Conservation (phyloP, 2,113 vertebrate species). For the Xyliphius kryptos region DNA sequence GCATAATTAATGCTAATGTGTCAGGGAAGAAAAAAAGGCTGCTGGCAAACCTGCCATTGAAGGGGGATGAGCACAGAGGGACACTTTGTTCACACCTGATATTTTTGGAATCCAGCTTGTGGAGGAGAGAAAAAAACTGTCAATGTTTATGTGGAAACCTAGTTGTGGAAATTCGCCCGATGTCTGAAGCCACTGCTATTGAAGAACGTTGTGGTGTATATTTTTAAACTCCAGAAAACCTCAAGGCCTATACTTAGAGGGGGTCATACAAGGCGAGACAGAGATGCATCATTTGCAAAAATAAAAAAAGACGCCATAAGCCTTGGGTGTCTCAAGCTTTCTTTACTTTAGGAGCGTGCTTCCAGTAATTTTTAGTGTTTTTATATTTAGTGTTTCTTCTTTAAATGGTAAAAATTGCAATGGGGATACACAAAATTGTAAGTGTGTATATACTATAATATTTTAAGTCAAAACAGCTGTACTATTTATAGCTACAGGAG, state of each 20-base stretch:
- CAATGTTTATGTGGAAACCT: conserved; percentile 42
- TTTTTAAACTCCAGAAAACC: conserved; percentile 56
- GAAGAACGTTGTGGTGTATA: conserved; percentile 44
- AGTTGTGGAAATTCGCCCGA: conserved; percentile 27
- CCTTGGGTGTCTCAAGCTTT: too few species aligned
- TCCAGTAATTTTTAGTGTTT: too few species aligned
- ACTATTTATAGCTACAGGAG: too few species aligned
- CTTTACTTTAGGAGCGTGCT: too few species aligned
- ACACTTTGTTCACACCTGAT: conserved; percentile 39
- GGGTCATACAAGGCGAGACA: conserved; percentile 73
- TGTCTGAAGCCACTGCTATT: conserved; percentile 32
- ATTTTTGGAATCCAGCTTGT: conserved; percentile 38
- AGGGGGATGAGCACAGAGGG: conserved; percentile 29
- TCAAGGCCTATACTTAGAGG: conserved; percentile 61
- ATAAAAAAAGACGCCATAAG: too few species aligned
- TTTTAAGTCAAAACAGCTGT: too few species aligned
- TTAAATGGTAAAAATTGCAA: too few species aligned
- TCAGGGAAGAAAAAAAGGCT: conserved; percentile 18
- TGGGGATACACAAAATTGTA: too few species aligned
- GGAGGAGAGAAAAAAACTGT: conserved; percentile 9
- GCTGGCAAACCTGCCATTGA: conserved; percentile 1
- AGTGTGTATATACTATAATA: too few species aligned
- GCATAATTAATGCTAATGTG: too few species aligned
- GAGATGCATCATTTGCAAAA: conserved; percentile 60
- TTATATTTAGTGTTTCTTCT: too few species aligned